Percentiles rank a stretch among this genome's conserved stretches.
Evolutionary conservation across 2,888 invertebrate species (phyloP).

Genomic region (Oligia strigilis): DNA sequence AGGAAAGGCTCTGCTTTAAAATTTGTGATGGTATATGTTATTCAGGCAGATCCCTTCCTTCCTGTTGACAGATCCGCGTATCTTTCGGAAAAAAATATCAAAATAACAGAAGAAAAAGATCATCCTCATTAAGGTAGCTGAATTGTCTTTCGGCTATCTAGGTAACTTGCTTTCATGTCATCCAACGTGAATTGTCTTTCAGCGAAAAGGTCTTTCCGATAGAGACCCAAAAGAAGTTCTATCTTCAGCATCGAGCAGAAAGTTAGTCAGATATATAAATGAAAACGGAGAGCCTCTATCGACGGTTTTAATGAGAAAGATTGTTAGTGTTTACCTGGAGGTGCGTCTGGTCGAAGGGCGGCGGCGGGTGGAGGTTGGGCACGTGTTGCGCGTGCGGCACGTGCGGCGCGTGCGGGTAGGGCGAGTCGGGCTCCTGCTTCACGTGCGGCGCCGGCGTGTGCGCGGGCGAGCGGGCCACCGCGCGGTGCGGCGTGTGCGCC

Average conservation of each 20-base stretch:
- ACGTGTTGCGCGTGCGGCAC: conserved; percentile 74
- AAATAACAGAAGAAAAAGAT: conserved; percentile 83
- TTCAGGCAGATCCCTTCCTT: conserved; percentile 89
- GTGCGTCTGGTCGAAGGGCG: conserved; percentile 84
- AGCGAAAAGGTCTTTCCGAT: too few species aligned
- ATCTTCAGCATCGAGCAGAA: not conserved
- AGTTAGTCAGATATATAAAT: not conserved
- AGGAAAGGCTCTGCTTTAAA: conserved; percentile 91
- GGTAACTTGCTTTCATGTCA: too few species aligned
- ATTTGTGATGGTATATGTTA: conserved; percentile 55
- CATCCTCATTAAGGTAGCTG: conserved; percentile 71
- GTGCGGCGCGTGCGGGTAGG: conserved; percentile 67
- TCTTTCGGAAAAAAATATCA: conserved; percentile 36
- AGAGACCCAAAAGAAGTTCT: conserved; percentile 16
- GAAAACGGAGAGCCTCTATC: not conserved
- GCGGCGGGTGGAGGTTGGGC: conserved; percentile 80
- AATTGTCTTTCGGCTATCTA: too few species aligned
- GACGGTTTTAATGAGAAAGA: not conserved
- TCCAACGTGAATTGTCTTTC: too few species aligned
- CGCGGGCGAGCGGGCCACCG: conserved; percentile 84
- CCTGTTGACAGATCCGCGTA: conserved; percentile 73
- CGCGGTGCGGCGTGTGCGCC: conserved; percentile 83
- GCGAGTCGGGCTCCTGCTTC: conserved; percentile 73
- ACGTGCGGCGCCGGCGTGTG: conserved; percentile 81
- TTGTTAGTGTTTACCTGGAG: conserved; percentile 77